phyloP scores from a whole-genome alignment of 2,888 invertebrate species.

The Steinernema hermaphroditum region DNA sequence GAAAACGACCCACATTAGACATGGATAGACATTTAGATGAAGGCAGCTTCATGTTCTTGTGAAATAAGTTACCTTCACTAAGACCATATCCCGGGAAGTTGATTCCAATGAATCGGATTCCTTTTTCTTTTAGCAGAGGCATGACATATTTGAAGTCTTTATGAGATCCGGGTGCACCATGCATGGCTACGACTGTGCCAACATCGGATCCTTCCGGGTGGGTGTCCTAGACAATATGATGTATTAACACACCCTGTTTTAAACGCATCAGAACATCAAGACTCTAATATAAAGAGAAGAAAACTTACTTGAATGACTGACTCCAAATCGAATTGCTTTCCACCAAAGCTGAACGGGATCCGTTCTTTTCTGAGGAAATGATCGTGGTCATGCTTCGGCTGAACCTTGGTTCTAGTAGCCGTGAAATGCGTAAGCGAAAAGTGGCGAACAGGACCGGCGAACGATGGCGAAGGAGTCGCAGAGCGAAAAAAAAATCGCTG shows the following conservation, averaged over 20 bases:
- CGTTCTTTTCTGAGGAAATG: background rate
- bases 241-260: background rate
- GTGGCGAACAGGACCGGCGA: too few relatives aligned
- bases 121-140: conserved; percentile 38
- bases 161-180: conserved; percentile 54
- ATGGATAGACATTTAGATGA: too few relatives aligned
- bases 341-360: conserved; percentile 13
- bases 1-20: too few relatives aligned
- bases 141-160: conserved; percentile 52
- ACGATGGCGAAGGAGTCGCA: too few relatives aligned
- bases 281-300: too few relatives aligned
- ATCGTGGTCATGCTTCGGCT: too few relatives aligned
- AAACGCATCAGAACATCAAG: too few relatives aligned
- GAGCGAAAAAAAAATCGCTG: too few relatives aligned
- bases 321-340: background rate
- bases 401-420: too few relatives aligned
- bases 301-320: conserved; percentile 20
- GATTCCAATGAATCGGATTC: conserved; percentile 48
- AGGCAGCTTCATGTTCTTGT: too few relatives aligned
- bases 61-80: conserved; percentile 36
- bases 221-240: conserved; percentile 48
- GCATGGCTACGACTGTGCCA: conserved; percentile 48
- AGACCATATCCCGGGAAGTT: conserved; percentile 52
- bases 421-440: too few relatives aligned
- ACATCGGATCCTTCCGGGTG: conserved; percentile 41